Base-by-base conservation (phyloP, 2,888 invertebrate species). In the Xanthostigma xanthostigma region DNA sequence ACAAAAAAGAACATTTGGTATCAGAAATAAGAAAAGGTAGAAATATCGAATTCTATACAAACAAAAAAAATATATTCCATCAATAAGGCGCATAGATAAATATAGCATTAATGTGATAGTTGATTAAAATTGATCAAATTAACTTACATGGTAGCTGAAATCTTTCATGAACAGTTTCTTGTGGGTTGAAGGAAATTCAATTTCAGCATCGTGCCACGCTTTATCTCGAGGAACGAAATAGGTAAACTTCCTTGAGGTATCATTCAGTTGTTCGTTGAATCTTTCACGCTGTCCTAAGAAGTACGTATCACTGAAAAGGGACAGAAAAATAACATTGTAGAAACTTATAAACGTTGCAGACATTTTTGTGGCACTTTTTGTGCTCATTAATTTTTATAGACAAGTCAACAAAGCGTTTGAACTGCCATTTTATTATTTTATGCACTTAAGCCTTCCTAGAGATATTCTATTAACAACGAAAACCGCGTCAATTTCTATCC, bases 211-310 rank as follows among this genome's bases (percentile, higher is more conserved):
- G 45, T 78, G 73, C 95, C 95, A 95, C 46, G 92, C 95, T 60
- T 80, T 81, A 63, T 96, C 85, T 36, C 86, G 77, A 0, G 95
- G 94, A 9, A 90, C 92, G 62, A 95, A 93, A 67, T 87, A 90
- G 1, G 95, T 95, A 68, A 83, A 93, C 48, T 84, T 79, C 57
- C 82, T 82, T 51, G 76, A 78, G 54, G 80, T 76, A 56, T 85
- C 82, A 59, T 80, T 80, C 51, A 93, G 69, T 61, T 83, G 83
- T 12, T 77, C 72, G 65, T 91, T 91, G 67, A 91, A 91, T 58
- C 75, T 73, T 55, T 81, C 79, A 49, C 81, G 76, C 55, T 77
- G 74, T 39, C 91, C 89, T 58, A 93, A 69, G 56, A 75, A 72
- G 63, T 79, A 87, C 1, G 90, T 87, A 50, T 81, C 76, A 60